Evolutionary conservation across 2,888 invertebrate species (phyloP), one percentile per base, ranked within the genome.

Genomic region (Uloborus plumipes): DNA sequence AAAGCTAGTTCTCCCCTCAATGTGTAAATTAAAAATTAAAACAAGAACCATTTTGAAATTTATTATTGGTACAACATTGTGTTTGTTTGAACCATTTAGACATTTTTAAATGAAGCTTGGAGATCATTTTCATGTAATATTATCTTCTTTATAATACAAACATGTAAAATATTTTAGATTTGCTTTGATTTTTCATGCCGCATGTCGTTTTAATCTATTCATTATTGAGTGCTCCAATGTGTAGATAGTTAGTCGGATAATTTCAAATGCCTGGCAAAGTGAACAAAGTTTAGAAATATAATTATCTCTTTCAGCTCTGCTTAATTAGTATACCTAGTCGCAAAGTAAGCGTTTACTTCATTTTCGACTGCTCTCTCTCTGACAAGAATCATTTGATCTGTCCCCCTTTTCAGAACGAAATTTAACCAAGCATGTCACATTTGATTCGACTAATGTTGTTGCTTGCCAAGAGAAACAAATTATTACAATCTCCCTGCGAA

Each of bases 391-490:
- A 66, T 49, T 66, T 66, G 66, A 66, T 59, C 62, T 64, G 55
- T 49, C 53, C 47, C n/a, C 71, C 51, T 65, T 53, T 61, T 65
- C 62, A 50, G 20, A 65, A 74, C 70, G 74, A 74, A 74, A 81
- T 61, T 69, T 73, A 80, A 80, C 79, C 79, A 80, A 51, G 67
- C 80, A 74, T 67, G 73, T 72, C 80, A 72, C 69, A 73, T 74
- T 81, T 74, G 74, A 74, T 74, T 81, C 67, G 77, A 39, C 71
- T 78, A 78, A 78, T 71, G 77, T 74, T 81, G 74, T 81, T 81
- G 61, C 74, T 70, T 62, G 58, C 61, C 64, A n/a, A 62, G 61
- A 69, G 69, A 62, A 71, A 78, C 80, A 74, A 80, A 74, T 81
- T 71, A 78, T 78, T 78, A 75, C 66, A 18, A n/a, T 58, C 59